Percentiles rank a stretch among this genome's conserved stretches.
phyloP scores from a whole-genome alignment of 1,140 invertebrate species.

The Drosophila eugracilis region DNA sequence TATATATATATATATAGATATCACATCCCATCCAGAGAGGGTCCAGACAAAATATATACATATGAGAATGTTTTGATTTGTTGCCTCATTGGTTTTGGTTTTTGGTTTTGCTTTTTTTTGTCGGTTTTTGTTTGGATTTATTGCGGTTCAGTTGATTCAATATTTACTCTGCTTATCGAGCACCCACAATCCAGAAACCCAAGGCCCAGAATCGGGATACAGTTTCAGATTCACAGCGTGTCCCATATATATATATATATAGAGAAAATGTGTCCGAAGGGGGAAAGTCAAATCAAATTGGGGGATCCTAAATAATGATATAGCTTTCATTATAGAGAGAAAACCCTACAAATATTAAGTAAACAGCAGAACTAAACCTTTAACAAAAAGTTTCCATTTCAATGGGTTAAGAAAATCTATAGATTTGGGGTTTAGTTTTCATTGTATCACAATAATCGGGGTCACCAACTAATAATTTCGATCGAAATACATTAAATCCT shows the following conservation, averaged over 20 bases:
- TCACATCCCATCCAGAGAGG: conserved; percentile 11
- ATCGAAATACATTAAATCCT: not conserved
- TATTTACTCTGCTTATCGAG: conserved; percentile 69
- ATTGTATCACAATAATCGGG: no score
- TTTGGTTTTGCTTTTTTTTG: conserved; percentile 28
- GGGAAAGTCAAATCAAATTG: not conserved
- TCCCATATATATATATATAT: no score
- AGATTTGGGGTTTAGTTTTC: no score
- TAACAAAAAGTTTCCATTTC: no score
- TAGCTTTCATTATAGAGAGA: not conserved
- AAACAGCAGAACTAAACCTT: no score
- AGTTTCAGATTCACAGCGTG: conserved; percentile 21
- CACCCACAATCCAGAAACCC: conserved; percentile 47
- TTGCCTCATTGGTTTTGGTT: conserved; percentile 23
- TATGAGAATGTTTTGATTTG: conserved; percentile 16
- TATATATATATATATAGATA: not conserved
- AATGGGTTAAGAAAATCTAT: no score
- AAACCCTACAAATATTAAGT: no score
- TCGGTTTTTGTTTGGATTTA: conserved; percentile 14
- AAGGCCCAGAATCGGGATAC: conserved; percentile 3
- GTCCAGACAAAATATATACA: conserved; percentile 16
- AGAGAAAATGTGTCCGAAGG: conserved; percentile 28
- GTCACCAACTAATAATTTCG: not conserved
- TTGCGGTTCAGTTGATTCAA: conserved; percentile 52
- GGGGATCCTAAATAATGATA: not conserved